Evolutionary conservation across 2,888 invertebrate species (phyloP).

Genomic region (Bombylius major): DNA sequence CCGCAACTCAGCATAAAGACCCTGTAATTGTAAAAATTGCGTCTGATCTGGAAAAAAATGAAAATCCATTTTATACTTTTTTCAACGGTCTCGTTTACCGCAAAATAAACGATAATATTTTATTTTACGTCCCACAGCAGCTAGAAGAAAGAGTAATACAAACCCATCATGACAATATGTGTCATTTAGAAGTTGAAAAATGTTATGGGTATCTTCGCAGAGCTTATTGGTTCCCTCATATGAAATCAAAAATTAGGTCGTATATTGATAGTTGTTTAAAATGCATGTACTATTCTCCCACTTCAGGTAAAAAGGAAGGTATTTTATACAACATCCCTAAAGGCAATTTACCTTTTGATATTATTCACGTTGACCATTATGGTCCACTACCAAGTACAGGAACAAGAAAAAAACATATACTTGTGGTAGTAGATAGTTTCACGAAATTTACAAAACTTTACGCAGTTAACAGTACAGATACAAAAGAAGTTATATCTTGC

Average conservation of each 20-base stretch:
- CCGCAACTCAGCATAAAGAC: background rate
- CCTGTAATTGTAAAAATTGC: background rate
- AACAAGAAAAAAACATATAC: background rate
- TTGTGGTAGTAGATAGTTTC: background rate
- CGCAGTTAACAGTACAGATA: background rate
- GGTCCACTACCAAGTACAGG: background rate
- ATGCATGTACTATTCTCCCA: constrained; percentile 5
- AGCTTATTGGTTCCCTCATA: constrained; percentile 25
- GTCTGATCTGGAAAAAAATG: background rate
- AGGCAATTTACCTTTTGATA: constrained; percentile 17
- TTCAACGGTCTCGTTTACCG: constrained; percentile 9
- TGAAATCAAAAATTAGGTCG: too few species aligned
- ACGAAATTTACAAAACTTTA: background rate
- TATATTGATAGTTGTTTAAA: constrained; percentile 2
- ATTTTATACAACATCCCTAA: constrained; percentile 19
- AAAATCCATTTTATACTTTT: constrained; percentile 5
- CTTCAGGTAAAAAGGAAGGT: constrained; percentile 16
- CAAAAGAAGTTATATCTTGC: background rate
- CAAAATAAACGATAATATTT: background rate
- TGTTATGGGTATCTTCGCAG: constrained; percentile 12
- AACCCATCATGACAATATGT: constrained; percentile 17
- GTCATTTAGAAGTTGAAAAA: constrained; percentile 23
- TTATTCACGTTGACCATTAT: background rate
- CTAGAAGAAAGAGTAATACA: constrained; percentile 16
- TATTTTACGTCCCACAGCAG: constrained; percentile 13